Conservation (phyloP, 2,797 vertebrate genomes). For the Oreortyx pictus region DNA sequence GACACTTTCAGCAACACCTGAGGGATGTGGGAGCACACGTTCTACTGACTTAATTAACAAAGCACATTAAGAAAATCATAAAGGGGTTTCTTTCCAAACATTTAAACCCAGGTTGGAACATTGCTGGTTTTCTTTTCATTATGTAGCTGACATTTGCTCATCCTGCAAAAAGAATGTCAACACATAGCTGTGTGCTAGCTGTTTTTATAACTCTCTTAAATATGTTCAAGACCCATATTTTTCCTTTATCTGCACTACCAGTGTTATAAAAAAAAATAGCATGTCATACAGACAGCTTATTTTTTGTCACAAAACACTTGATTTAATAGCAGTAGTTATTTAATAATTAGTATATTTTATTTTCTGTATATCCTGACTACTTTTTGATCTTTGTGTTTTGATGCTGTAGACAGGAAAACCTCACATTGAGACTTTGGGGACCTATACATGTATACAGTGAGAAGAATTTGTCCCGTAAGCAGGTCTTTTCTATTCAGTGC, state of each 20-base stretch:
- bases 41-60: conserved; percentile 23
- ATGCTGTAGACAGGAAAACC: not conserved
- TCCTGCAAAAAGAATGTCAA: conserved; percentile 25
- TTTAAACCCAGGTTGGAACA: conserved; percentile 18
- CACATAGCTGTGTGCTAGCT: conserved; percentile 7
- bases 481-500: conserved; percentile 51
- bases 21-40: not conserved
- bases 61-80: conserved; percentile 31
- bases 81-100: conserved; percentile 34
- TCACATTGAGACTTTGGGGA: not conserved
- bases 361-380: not conserved
- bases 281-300: not conserved
- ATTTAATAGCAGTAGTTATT: not conserved
- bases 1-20: not conserved
- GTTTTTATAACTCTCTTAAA: conserved; percentile 20
- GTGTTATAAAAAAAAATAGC: not conserved
- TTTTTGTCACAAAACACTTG: not conserved
- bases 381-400: not conserved
- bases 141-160: conserved; percentile 27
- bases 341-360: not conserved
- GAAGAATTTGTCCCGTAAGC: not conserved
- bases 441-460: not conserved
- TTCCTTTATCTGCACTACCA: not conserved
- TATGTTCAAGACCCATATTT: not conserved
- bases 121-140: conserved; percentile 12